A percentile compares a stretch with the other conserved stretches of the same genome.
These are phyloP conservation scores for Amphilophus citrinellus DNA, from an alignment of 2,113 vertebrate genomes.

Conservation along the genomic window DNA sequence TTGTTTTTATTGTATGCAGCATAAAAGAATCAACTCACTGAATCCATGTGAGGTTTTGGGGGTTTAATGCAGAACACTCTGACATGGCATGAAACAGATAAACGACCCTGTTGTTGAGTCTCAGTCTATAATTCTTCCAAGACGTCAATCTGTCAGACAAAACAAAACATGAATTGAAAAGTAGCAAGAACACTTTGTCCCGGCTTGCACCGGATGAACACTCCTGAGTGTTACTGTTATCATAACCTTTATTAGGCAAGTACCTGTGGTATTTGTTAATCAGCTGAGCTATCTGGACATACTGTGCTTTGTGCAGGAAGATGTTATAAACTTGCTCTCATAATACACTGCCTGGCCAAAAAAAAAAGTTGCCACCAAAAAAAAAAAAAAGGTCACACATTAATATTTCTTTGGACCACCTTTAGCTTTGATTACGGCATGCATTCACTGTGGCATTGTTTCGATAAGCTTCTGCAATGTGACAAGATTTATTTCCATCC, in stretches of 20 bases:
- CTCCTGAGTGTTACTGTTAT: background rate
- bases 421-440: no score
- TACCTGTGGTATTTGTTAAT: conserved; percentile 18
- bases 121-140: background rate
- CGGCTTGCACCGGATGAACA: background rate
- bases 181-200: conserved; percentile 6
- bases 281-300: background rate
- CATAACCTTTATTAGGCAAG: conserved; percentile 15
- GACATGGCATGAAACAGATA: conserved; percentile 16
- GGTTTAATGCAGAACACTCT: conserved; percentile 8
- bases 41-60: background rate
- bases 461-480: no score
- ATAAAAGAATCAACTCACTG: background rate
- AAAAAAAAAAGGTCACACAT: no score
- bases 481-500: no score
- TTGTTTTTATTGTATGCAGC: background rate
- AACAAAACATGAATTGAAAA: conserved; percentile 6
- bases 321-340: background rate
- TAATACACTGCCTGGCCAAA: no score
- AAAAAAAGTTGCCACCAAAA: no score
- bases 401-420: no score
- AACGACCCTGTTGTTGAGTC: background rate
- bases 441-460: no score
- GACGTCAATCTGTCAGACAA: conserved; percentile 10
- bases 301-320: background rate